Evolutionary conservation across 1,140 invertebrate genomes (phyloP), one percentile per base, ranked within the genome.

Genomic region (Eueides isabella): DNA sequence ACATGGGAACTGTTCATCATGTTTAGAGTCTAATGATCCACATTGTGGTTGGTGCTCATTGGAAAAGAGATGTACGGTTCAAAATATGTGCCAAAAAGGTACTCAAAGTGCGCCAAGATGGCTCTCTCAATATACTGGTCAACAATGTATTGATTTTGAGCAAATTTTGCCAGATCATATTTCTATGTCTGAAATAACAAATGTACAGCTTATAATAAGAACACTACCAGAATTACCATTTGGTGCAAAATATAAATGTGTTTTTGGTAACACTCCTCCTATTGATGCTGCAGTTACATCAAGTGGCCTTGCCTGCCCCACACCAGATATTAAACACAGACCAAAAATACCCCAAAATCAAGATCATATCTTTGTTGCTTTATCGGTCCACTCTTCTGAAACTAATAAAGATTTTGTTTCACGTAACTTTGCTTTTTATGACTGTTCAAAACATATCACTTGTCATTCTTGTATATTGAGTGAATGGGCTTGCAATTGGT

Each of bases 1-100:
- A 82, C 98, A 98, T 87, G 96, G 95, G 2, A 98, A 98, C 77
- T 99, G 99, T 92, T 97, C 96, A 4, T 94, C 96, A 14, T 99
- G 99, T 92, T 94, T 99, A 9, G 97, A 97, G 85, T 98, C 98
- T 0, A 96, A 96, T 82, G 98, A 99, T 94, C 98, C 99, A 2
- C 99, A 99, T 86, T 99, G 99, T 93, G 98, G 98, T 12, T 99
- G 98, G 98, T 99, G 98, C 93, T 98, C 98, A 0, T 91, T 99
- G 71, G 98, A 99, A 90, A 99, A 98, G 93, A 95, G 97, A 66
- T 98, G 98, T 87, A 98, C 97, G 0, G 95, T 98, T 1, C 95
- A 97, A 80, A 96, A 95, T 75, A 97, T 97, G 61, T 98, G 98
- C 90, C 97, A 98, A 84, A 97, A 98, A 92, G 97, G 98, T 55